phyloP scores from a whole-genome alignment of 2,113 vertebrate species.

The Actinemys pallida region DNA sequence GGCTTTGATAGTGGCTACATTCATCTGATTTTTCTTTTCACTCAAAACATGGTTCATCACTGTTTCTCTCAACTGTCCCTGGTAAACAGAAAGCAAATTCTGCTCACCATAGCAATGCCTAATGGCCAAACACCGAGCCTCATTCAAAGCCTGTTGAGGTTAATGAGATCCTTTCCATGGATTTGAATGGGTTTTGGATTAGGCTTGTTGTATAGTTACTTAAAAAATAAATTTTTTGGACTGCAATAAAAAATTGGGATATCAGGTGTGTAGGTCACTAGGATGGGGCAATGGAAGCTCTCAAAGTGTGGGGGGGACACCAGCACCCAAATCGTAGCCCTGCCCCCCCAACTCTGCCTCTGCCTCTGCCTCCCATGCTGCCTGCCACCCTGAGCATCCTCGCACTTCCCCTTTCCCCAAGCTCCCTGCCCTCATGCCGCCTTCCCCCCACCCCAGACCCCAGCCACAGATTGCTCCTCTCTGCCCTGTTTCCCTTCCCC shows the following conservation, averaged over 20 bases:
- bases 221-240: not conserved
- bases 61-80: not conserved
- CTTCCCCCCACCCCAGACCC: not conserved
- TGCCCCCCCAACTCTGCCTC: too few species aligned
- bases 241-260: not conserved
- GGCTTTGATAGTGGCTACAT: not conserved
- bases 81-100: not conserved
- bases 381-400: not conserved
- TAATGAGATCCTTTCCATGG: not conserved
- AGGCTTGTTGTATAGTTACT: not conserved
- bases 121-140: not conserved
- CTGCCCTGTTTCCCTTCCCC: not conserved
- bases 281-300: not conserved
- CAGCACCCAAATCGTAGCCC: too few species aligned
- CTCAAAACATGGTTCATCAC: not conserved
- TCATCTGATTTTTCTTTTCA: not conserved
- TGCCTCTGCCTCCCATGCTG: too few species aligned
- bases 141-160: not conserved
- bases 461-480: not conserved
- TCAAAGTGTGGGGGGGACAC: too few species aligned
- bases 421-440: not conserved
- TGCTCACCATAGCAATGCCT: not conserved
- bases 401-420: not conserved
- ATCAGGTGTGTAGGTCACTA: not conserved
- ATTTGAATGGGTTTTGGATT: not conserved